Conservation (phyloP, 1,140 invertebrate species). For the Palaemon carinicauda region DNA sequence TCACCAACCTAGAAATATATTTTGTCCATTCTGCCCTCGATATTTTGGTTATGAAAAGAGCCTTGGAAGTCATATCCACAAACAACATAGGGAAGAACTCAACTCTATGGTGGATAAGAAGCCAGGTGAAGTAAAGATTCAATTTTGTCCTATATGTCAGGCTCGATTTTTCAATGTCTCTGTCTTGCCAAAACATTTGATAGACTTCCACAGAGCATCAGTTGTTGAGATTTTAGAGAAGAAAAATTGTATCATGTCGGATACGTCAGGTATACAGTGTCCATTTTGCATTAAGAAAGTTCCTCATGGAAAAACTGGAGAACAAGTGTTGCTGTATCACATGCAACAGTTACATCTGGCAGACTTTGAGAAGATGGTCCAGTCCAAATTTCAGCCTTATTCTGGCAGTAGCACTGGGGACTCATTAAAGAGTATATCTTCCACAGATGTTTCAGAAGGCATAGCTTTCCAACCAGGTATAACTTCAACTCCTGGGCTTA, state of each 20-base stretch:
- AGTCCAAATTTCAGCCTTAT: constrained; percentile 40
- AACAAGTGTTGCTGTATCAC: constrained; percentile 56
- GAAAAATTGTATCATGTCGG: constrained; percentile 34
- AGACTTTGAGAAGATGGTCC: constrained; percentile 44
- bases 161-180: constrained; percentile 53
- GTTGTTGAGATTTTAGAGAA: constrained; percentile 54
- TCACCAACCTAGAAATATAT: constrained; percentile 55
- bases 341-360: constrained; percentile 47
- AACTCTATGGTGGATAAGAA: constrained; percentile 43
- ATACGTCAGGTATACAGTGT: constrained; percentile 49
- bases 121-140: constrained; percentile 32
- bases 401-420: constrained; percentile 6
- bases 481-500: constrained; percentile 55
- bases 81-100: constrained; percentile 48
- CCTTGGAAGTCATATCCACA: constrained; percentile 51
- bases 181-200: constrained; percentile 56
- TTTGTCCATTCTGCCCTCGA: constrained; percentile 56
- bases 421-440: constrained; percentile 10
- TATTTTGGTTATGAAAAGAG: constrained; percentile 56
- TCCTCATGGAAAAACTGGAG: constrained; percentile 44
- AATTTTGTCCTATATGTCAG: constrained; percentile 56
- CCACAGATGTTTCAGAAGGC: not conserved
- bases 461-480: constrained; percentile 27
- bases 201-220: constrained; percentile 57
- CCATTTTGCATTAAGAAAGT: constrained; percentile 58